Base-by-base conservation (phyloP, 2,113 vertebrate genomes). In the Amphilophus citrinellus region DNA sequence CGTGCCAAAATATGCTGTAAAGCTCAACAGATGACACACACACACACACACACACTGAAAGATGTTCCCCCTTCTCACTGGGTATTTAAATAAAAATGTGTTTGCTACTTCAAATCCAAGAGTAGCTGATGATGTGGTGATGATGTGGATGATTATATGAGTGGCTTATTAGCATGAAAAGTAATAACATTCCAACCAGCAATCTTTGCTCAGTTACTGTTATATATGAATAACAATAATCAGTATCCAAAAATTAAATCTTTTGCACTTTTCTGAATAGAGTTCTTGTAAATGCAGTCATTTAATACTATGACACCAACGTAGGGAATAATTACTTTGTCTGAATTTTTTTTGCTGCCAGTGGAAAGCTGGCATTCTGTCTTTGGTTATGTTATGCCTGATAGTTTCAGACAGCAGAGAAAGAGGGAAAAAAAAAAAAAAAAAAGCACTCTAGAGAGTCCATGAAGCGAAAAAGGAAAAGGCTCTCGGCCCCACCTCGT, bases 401-500 rank as follows among this genome's bases (percentile, higher is more conserved):
- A 18, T 85, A 79, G 61, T 76, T 89, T 80, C 82, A 63, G 88
- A 88, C 79, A 77, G 82, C 58, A 81, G 76, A 80, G 61, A 76
- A 22, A 65, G 59, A 35, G 35, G 47, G 7, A 11, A 20, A 35
- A 27, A 27, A 20, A 35, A 32, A 32, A 32, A 32, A 50, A 30
- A 65, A 22, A 53, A 53, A 8, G 24, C 39, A 77, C 91, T 87
- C 88, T 35, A 83, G 86, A 82, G 91, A 88, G 37, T 85, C 77
- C 65, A 15, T 58, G 60, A 66, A 84, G 81, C 27, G 77, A n/a
- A 81, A 83, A 83, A 83, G 80, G 63, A 90, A 89, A 85, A 82
- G 77, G 76, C 86, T 22, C 82, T 89, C 24, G 47, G 82, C 83
- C 86, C 84, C 85, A 89, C 88, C 91, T 91, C 61, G 10, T 88